A percentile compares a stretch with the other conserved stretches of the same genome.
Evolutionary conservation across 2,113 vertebrate genomes (phyloP).

Genomic region (Propithecus coquereli): DNA sequence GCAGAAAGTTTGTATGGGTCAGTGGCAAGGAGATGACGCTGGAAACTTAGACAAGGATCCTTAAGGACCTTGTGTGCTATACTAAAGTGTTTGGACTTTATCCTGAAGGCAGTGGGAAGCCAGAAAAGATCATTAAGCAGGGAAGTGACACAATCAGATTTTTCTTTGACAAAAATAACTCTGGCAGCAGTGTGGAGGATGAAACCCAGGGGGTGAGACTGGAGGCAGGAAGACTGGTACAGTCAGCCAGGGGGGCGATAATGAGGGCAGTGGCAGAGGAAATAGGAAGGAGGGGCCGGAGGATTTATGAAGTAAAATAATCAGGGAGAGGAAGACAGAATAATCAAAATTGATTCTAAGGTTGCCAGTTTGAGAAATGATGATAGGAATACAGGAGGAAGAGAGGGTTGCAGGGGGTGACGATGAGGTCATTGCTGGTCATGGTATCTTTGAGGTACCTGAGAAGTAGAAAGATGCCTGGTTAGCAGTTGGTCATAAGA

Average conservation of each 20-base stretch:
- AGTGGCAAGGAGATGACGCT: constrained; percentile 8
- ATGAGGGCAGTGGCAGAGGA: constrained; percentile 50
- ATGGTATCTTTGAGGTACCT: neutral
- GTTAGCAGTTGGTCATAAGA: neutral
- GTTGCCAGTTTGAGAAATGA: constrained; percentile 1
- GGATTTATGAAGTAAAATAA: constrained; percentile 1
- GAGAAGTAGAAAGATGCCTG: neutral
- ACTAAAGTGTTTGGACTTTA: constrained; percentile 53
- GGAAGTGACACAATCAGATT: constrained; percentile 63
- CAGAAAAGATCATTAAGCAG: constrained; percentile 67
- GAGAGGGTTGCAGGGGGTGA: neutral
- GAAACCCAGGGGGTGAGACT: constrained; percentile 38
- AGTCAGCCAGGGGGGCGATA: constrained; percentile 27
- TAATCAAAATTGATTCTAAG: neutral
- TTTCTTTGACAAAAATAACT: constrained; percentile 67
- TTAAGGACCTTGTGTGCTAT: constrained; percentile 41
- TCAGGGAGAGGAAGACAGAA: neutral
- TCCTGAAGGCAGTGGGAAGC: constrained; percentile 50
- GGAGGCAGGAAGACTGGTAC: constrained; percentile 38
- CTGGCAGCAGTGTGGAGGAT: constrained; percentile 45
- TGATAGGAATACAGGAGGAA: neutral
- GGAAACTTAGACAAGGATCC: constrained; percentile 18
- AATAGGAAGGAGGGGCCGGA: constrained; percentile 36
- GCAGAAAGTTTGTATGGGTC: constrained; percentile 8
- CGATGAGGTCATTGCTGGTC: neutral